phyloP scores from a whole-genome alignment of 2,113 vertebrate genomes.

The Osmerus mordax region DNA sequence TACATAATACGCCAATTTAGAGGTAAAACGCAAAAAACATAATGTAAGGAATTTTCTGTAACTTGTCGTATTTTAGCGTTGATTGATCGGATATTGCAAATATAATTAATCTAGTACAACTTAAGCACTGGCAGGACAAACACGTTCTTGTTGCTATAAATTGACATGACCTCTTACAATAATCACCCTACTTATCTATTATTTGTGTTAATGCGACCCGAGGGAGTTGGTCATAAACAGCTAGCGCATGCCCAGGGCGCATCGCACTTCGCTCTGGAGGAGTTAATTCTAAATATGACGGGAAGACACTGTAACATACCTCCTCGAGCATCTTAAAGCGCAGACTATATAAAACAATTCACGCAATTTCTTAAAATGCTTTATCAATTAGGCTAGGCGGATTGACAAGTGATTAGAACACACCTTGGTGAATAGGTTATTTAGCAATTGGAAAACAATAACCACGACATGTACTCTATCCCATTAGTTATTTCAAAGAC shows the following conservation, averaged over 20 bases:
- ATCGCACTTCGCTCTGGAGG: slow-evolving; percentile 26
- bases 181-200: slow-evolving; percentile 29
- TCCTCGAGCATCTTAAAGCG: background rate
- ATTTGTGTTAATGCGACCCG: slow-evolving; percentile 40
- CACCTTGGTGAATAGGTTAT: too few relatives aligned
- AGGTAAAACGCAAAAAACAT: too few relatives aligned
- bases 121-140: background rate
- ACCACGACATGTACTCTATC: too few relatives aligned
- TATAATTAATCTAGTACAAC: background rate
- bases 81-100: background rate
- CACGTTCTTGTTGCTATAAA: slow-evolving; percentile 11
- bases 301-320: background rate
- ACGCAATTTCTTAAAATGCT: background rate
- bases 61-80: too few relatives aligned
- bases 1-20: too few relatives aligned
- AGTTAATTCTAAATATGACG: slow-evolving; percentile 38
- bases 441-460: too few relatives aligned
- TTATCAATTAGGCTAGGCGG: too few relatives aligned
- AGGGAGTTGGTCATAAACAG: slow-evolving; percentile 5
- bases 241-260: slow-evolving; percentile 57
- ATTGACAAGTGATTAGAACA: too few relatives aligned
- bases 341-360: background rate
- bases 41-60: too few relatives aligned
- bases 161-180: slow-evolving; percentile 21
- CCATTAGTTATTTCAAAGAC: too few relatives aligned